Conservation (phyloP, 2,113 vertebrate species). For the Catharus bicknelli region DNA sequence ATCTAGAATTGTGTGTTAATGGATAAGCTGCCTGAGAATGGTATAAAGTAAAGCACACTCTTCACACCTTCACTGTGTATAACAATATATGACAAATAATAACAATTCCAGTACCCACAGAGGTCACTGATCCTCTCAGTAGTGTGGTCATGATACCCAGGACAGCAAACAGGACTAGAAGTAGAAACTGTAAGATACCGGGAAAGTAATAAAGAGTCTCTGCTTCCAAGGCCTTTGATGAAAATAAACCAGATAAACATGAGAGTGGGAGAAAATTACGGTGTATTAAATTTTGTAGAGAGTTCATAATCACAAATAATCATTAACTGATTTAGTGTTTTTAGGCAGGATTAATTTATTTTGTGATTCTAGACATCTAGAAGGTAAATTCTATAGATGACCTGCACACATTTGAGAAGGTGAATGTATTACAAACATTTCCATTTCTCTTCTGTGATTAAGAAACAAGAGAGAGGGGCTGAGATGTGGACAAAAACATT, state of each 20-base stretch:
- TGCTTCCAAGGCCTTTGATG: not conserved
- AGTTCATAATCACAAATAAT: not conserved
- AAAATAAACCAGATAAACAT: not conserved
- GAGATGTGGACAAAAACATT: not conserved
- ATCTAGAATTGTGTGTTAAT: not conserved
- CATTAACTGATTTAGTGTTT: not conserved
- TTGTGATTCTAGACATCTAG: not conserved
- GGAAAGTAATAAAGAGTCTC: not conserved
- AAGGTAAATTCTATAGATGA: not conserved
- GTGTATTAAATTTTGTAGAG: fast-evolving
- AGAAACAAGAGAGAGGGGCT: not conserved
- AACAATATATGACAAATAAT: not conserved
- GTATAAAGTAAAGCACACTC: not conserved
- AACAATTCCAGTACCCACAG: not conserved
- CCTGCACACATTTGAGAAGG: not conserved
- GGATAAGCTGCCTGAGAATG: not conserved
- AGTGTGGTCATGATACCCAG: not conserved
- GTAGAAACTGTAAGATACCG: not conserved
- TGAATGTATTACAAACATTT: not conserved
- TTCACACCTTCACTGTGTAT: not conserved
- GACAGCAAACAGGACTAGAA: not conserved
- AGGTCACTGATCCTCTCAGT: not conserved
- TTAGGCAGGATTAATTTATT: not conserved
- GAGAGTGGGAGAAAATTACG: not conserved
- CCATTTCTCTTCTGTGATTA: not conserved